Base-by-base conservation (phyloP, 2,888 invertebrate genomes). In the Xestia xanthographa region DNA sequence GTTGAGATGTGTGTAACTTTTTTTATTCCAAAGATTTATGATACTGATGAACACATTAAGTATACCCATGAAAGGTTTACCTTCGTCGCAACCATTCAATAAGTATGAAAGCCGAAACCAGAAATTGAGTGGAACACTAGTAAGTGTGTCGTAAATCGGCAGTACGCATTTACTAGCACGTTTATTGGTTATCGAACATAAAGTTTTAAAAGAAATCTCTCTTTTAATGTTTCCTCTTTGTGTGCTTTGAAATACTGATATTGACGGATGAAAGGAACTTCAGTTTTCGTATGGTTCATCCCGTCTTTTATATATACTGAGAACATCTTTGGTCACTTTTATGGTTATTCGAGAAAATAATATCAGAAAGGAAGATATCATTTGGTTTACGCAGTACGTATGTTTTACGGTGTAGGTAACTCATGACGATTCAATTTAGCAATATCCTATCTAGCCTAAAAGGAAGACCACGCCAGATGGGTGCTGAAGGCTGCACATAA, bases 81-180 rank as follows among this genome's bases (percentile, higher is more conserved):
- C 34, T 71, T 63, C 11, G 29, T 14, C n/a, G 29, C 45, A 34
- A 63, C 26, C 34, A 45, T 66, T 68, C 56, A 72, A 67, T 72
- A 78, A 58, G 50, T 63, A 83, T 78, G 72, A 68, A 81, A 79
- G 73, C 79, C 65, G 80, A 81, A 83, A 83, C 83, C 83, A 66
- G 79, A 67, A 72, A 67, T 66, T 79, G 72, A 56, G 67, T 65
- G 38, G 29, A 78, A 48, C 65, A 58, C 79, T 78, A 86, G 83
- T 86, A 70, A 75, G 73, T 79, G 74, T 86, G 79, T 87, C 86
- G 87, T 90, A 90, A 90, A 91, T 89, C 87, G 86, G 82, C 83
- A 84, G 81, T 86, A 82, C 72, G 53, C 29, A 56, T 72, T 79
- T 78, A 77, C 66, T 70, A 50, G 70, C 71, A 56, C 70, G 72